Base-by-base conservation (phyloP, 2,888 invertebrate species). In the Tiliacea aurago region DNA sequence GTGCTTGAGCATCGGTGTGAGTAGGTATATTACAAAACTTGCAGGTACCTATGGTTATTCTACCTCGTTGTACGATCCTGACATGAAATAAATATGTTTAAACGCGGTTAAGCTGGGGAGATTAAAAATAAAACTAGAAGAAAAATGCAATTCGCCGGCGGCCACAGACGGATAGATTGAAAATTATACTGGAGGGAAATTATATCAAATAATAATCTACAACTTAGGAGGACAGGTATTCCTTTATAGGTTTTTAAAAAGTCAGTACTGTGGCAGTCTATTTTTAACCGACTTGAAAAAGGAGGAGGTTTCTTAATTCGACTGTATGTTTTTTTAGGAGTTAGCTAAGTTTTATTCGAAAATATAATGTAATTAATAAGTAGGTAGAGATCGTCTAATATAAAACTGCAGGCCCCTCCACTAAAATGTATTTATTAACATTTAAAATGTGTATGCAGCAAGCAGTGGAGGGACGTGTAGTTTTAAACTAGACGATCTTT, bases 121-220 rank as follows among this genome's bases (percentile, higher is more conserved):
- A 92, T 92, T 91, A 89, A 90, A 93, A 93, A 93, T 91, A 92
- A 90, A 91, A 92, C 85, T 73, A 76, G 83, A 84, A 84, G 84
- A 88, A 92, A 92, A 91, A 91, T 93, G 91, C 90, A 91, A 90
- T 87, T 81, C 84, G 91, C 94, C 90, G 71, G 88, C 89, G 92
- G 95, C 85, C 86, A 91, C 92, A 91, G 93, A 91, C 93, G 84
- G 90, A 88, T 91, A 90, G 89, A 93, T 93, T 93, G 90, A 90
- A 92, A 93, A 91, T 92, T 87, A 85, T 80, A 72, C 77, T 76
- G 56, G 37, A 77, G 62, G 63, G 37, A 86, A 85, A 88, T 87
- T 86, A 83, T 84, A 86, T 84, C 73, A 83, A 83, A 71, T 66
- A 53, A 74, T 84, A 78, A 73, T 80, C 58, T 64, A 56, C 63